These are phyloP conservation scores for Panagrolaimus sp. DNA, from an alignment of 1,140 invertebrate species.

Conservation along the genomic window DNA sequence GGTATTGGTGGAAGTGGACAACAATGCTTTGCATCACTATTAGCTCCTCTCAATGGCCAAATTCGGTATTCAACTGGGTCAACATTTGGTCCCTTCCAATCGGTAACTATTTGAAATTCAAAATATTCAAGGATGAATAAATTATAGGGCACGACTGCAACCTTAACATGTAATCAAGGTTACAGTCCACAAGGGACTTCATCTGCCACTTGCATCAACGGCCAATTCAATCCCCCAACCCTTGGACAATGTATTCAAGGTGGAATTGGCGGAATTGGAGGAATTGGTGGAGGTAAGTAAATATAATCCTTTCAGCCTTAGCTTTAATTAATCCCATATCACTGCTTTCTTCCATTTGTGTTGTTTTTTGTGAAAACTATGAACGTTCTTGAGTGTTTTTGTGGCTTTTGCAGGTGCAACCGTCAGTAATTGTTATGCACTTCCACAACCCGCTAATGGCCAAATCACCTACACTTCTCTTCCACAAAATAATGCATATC, in stretches of 20 bases:
- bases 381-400: too few species aligned
- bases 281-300: background rate
- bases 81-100: conserved; percentile 11
- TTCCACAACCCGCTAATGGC: background rate
- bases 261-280: background rate
- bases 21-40: background rate
- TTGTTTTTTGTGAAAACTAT: too few species aligned
- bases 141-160: conserved; percentile 1
- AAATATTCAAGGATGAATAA: too few species aligned
- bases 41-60: conserved; percentile 13
- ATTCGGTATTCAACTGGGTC: background rate
- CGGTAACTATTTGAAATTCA: too few species aligned
- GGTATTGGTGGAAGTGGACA: background rate
- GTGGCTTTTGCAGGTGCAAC: too few species aligned
- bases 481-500: conserved; percentile 1
- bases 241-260: background rate
- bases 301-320: background rate
- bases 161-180: background rate
- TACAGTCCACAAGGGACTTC: background rate
- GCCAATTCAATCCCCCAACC: background rate
- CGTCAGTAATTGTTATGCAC: background rate
- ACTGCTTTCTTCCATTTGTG: background rate
- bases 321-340: background rate
- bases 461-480: conserved; percentile 14
- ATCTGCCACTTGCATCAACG: background rate